Conservation (phyloP, 1,140 invertebrate genomes). For the Hylaeus volcanicus region DNA sequence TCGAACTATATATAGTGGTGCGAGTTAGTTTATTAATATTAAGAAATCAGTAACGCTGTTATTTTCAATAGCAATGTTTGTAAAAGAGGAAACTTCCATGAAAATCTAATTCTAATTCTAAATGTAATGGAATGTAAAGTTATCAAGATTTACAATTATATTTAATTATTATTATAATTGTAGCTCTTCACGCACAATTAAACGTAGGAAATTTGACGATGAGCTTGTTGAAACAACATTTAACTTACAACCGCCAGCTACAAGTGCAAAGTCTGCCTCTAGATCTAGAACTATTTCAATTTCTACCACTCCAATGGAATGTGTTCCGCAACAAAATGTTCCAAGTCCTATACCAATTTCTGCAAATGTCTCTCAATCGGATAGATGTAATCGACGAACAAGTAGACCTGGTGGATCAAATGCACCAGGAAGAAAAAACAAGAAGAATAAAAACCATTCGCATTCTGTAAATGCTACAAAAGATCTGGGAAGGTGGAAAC, state of each 20-base stretch:
- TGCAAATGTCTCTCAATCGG: constrained; percentile 70
- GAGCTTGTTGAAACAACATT: constrained; percentile 92
- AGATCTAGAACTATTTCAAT: constrained; percentile 80
- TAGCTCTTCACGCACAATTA: constrained; percentile 95
- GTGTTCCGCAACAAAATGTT: constrained; percentile 75
- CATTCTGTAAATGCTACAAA: constrained; percentile 83
- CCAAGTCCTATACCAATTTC: constrained; percentile 76
- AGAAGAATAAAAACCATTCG: constrained; percentile 78
- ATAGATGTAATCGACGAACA: constrained; percentile 71
- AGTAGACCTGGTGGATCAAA: constrained; percentile 73
- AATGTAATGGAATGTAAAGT: not conserved
- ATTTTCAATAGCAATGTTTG: not conserved
- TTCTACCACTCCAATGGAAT: constrained; percentile 75
- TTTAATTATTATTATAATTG: constrained; percentile 19
- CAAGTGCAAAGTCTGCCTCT: constrained; percentile 82
- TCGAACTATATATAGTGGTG: not conserved
- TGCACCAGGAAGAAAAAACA: constrained; percentile 75
- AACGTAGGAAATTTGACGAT: constrained; percentile 97
- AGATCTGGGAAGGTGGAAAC: constrained; percentile 97
- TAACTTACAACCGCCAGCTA: constrained; percentile 86
- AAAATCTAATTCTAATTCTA: not conserved
- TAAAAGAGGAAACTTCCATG: not conserved
- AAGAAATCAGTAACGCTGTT: not conserved
- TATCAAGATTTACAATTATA: constrained; percentile 6
- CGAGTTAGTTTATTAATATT: not conserved